Conservation (phyloP, 2,113 vertebrate genomes). For the Carassius gibelio region DNA sequence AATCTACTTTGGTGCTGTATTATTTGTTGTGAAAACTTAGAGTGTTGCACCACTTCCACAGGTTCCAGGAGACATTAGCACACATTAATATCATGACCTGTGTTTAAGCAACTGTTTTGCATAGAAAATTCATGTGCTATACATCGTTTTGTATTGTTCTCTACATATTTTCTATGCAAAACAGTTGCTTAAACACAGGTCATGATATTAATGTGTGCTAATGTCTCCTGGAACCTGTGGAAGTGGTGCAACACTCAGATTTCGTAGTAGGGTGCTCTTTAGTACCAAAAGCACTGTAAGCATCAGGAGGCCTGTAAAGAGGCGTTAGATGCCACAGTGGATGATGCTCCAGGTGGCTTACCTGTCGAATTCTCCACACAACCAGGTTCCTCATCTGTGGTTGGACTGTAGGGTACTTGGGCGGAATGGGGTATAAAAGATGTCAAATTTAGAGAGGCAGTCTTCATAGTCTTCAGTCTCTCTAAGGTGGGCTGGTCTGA, state of each 20-base stretch:
- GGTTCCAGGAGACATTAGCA: too few relatives aligned
- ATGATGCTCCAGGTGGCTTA: conserved; percentile 29
- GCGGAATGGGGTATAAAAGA: conserved; percentile 28
- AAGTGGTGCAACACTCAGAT: conserved; percentile 71
- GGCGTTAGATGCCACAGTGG: conserved; percentile 32
- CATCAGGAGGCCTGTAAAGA: conserved; percentile 64
- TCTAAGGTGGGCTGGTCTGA: conserved; percentile 56
- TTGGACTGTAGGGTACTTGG: conserved; percentile 49
- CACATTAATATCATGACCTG: too few relatives aligned
- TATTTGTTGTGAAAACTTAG: conserved; percentile 7
- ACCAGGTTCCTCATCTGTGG: conserved; percentile 43
- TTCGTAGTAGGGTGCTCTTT: conserved; percentile 63
- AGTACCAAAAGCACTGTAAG: conserved; percentile 65
- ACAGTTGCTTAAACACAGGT: neutral
- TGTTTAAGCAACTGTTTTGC: too few relatives aligned
- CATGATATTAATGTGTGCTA: neutral
- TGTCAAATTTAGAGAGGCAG: conserved; percentile 68
- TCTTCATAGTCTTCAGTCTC: conserved; percentile 67
- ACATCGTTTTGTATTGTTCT: neutral
- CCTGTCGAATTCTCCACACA: conserved; percentile 61
- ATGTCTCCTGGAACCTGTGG: conserved; percentile 39
- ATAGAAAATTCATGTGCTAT: neutral
- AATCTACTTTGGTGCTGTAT: neutral
- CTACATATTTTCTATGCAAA: neutral
- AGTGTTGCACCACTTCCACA: too few relatives aligned